Base-by-base conservation (phyloP, 2,113 vertebrate species). In the Zeus faber region DNA sequence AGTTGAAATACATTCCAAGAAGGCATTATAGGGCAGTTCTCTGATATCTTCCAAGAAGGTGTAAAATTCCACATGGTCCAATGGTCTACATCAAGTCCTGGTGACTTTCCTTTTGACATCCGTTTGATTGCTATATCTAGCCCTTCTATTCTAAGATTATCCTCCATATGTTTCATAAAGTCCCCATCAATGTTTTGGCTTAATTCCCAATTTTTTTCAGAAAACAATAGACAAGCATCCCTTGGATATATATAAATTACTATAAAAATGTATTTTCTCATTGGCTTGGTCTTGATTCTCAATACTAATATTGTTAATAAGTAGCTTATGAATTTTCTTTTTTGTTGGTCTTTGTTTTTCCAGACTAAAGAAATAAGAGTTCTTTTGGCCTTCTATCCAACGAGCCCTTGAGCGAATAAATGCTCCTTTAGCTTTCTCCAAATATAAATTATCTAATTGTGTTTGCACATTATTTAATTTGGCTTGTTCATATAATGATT, bases 371-470 rank as follows among this genome's bases (percentile, higher is more conserved):
- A 31, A 31, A 31, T 31, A 31, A 31, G 29, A 51, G 18, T 61
- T 49, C 24, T 18, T 56, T 6, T 49, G 52, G 1, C 45, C 52
- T 11, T 49, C 25, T 16, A 55, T 49, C 46, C 45, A 56, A 18
- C 29, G 54, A 10, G 25, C 45, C 31, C 23, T 64, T n/a, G 61
- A 64, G 5, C 44, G 17, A 14, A 56, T 56, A n/a, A 22, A 64
- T 40, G 45, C 45, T 2, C 37, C 46, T 18, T 50, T 49, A 17
- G 25, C 61, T 31, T 64, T 64, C 16, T 50, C 13, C 8, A 33
- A 7, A 29, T 56, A 64, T 5, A 64, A 54, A 22, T 13, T 35
- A 44, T 64, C 21, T 13, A 49, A 13, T 49, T 49, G 17, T 1
- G 43, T 14, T 45, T 45, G 43, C 3, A 49, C 9, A n/a, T 2